Conservation (phyloP, 2,113 vertebrate genomes). For the Coracopsis vasa region DNA sequence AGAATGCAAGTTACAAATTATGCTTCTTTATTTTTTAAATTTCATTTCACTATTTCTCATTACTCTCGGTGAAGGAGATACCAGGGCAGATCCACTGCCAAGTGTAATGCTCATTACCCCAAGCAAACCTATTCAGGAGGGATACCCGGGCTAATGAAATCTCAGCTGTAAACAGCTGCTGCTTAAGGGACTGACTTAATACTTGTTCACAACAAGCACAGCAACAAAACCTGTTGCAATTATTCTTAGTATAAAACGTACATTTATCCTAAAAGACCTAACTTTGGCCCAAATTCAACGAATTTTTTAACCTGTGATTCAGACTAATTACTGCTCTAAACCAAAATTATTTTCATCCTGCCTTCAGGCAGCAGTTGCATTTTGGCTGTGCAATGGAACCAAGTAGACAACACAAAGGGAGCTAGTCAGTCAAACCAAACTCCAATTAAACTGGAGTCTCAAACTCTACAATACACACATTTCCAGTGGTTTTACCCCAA, state of each 20-base stretch:
- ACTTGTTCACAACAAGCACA: not conserved
- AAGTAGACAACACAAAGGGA: rapidly evolving
- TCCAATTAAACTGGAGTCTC: not conserved
- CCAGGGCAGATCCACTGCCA: not conserved
- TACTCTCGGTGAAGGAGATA: not conserved
- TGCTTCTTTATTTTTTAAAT: not conserved
- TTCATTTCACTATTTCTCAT: not conserved
- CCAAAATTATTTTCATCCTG: not conserved
- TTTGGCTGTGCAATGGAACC: not conserved
- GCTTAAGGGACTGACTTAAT: not conserved
- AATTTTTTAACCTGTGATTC: not conserved
- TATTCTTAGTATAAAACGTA: not conserved
- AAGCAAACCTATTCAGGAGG: not conserved
- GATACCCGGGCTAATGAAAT: not conserved
- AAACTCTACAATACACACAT: not conserved
- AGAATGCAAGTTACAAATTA: not conserved
- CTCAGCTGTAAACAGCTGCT: not conserved
- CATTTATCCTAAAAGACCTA: not conserved
- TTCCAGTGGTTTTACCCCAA: not conserved
- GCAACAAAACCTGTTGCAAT: not conserved
- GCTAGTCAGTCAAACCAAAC: not conserved
- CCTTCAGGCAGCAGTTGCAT: not conserved
- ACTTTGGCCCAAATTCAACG: not conserved
- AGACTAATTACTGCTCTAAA: not conserved
- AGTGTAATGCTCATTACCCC: not conserved